Evolutionary conservation across 2,888 invertebrate species (phyloP).

Genomic region (Drosophila paracracens): DNA sequence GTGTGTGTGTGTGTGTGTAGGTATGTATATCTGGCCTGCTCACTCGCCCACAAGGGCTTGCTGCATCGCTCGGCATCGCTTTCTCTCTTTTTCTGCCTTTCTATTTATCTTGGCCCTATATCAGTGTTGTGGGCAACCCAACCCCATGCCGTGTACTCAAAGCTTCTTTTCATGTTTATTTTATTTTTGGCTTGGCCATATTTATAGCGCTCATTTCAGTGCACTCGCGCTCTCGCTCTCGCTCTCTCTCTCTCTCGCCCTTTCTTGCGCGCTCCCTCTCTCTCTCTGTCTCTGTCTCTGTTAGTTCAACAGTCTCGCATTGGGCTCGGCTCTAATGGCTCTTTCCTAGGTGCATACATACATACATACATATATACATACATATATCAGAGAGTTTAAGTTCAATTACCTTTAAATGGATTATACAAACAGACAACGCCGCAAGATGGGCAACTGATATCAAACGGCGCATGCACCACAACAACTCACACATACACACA

Average conservation of each 20-base stretch:
- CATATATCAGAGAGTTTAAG: conserved; percentile 54
- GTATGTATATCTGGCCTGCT: neutral
- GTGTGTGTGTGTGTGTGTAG: neutral
- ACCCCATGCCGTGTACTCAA: conserved; percentile 52
- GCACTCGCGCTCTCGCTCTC: neutral
- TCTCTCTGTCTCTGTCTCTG: neutral
- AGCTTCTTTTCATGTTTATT: conserved; percentile 37
- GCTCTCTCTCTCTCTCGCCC: neutral
- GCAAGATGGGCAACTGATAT: conserved; percentile 45
- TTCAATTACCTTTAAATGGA: conserved; percentile 80
- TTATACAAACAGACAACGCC: conserved; percentile 68
- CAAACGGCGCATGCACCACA: conserved; percentile 42
- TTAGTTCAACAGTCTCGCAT: neutral
- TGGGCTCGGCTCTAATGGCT: conserved; percentile 49
- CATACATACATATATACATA: neutral
- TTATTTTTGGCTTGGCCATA: conserved; percentile 65
- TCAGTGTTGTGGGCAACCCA: conserved; percentile 34
- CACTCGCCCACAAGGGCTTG: neutral
- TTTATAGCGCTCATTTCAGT: conserved; percentile 51
- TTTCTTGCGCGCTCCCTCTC: neutral
- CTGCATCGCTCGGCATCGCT: neutral
- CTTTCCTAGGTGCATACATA: conserved; percentile 18
- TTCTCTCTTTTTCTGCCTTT: neutral
- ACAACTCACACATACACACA: conserved; percentile 28
- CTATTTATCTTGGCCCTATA: conserved; percentile 31